A percentile compares a stretch with the other conserved stretches of the same genome.
phyloP scores from a whole-genome alignment of 2,113 vertebrate species.

The Oreocharis arfaki region DNA sequence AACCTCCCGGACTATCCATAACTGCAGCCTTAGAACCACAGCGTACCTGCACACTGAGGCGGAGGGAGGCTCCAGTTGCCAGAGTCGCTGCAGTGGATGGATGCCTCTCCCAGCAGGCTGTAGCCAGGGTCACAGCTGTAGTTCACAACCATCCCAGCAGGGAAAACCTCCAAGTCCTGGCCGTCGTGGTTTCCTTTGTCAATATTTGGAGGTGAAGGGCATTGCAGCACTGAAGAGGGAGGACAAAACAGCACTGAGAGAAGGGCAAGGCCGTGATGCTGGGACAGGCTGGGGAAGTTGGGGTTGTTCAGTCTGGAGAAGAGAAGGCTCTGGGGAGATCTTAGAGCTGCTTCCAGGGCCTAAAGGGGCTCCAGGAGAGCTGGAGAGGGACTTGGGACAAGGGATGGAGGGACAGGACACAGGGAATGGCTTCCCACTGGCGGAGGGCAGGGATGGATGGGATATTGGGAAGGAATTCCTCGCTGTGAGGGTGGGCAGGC shows the following conservation, averaged over 20 bases:
- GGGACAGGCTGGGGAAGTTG: not conserved
- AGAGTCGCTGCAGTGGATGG: constrained; percentile 9
- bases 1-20: not conserved
- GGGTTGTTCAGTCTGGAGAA: not conserved
- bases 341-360: not conserved
- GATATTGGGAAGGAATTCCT: not conserved
- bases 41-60: constrained; percentile 48
- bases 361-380: not conserved
- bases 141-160: constrained; percentile 22
- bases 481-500: accelerated
- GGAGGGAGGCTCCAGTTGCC: constrained; percentile 64
- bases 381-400: not conserved
- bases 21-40: accelerated
- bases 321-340: not conserved
- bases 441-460: too few species aligned
- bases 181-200: constrained; percentile 27
- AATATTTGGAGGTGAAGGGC: constrained; percentile 61
- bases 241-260: not conserved
- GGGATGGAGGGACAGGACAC: not conserved
- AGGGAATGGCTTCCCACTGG: not conserved
- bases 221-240: not conserved
- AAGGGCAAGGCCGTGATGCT: accelerated
- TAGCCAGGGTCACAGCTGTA: constrained; percentile 66
- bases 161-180: not conserved
- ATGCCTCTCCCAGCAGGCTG: constrained; percentile 45